phyloP scores from a whole-genome alignment of 2,888 invertebrate species.

The Lasioglossum leucozonium region DNA sequence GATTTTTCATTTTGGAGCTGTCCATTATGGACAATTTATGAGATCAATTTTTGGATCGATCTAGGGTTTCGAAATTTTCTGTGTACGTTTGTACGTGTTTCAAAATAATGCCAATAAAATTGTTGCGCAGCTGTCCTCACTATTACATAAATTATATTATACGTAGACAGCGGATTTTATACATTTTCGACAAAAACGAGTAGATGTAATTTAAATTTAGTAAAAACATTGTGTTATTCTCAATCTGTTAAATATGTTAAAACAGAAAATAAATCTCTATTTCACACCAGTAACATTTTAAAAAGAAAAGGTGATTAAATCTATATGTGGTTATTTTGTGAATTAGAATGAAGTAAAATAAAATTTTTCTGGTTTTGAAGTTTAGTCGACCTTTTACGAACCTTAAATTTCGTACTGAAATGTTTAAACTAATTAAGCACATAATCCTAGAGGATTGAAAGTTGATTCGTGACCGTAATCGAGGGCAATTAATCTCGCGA shows the following conservation, averaged over 20 bases:
- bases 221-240: too few species aligned
- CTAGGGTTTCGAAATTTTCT: neutral
- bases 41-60: neutral
- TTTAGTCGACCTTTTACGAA: neutral
- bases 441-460: neutral
- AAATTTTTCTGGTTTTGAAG: neutral
- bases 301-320: too few species aligned
- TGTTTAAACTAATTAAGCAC: too few species aligned
- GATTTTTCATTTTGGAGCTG: neutral
- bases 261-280: too few species aligned
- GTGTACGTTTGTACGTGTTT: neutral
- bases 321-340: neutral
- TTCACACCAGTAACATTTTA: too few species aligned
- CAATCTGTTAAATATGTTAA: too few species aligned
- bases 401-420: neutral
- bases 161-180: too few species aligned
- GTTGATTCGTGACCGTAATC: conserved; percentile 30
- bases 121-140: too few species aligned
- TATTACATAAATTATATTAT: too few species aligned
- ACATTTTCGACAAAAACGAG: too few species aligned
- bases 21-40: neutral
- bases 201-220: too few species aligned
- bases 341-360: neutral
- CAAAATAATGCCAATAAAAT: too few species aligned
- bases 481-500: conserved; percentile 31